phyloP scores from a whole-genome alignment of 1,140 invertebrate genomes.

The Micrasema minimum region DNA sequence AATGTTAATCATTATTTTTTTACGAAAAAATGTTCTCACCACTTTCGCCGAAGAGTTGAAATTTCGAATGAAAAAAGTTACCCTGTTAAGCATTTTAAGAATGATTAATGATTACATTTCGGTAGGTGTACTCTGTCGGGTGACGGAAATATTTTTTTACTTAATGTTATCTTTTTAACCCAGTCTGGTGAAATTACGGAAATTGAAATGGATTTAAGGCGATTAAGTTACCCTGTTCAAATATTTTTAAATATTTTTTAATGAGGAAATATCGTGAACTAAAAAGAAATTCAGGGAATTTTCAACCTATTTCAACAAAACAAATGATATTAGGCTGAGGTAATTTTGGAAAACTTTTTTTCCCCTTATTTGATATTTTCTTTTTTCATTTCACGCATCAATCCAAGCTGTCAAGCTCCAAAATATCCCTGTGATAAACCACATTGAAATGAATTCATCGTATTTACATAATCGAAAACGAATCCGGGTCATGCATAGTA shows the following conservation, averaged over 20 bases:
- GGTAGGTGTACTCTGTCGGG: background rate
- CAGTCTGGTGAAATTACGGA: too few species aligned
- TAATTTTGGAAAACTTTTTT: background rate
- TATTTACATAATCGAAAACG: too few species aligned
- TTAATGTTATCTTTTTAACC: too few species aligned
- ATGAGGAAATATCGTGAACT: background rate
- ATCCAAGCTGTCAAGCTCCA: too few species aligned
- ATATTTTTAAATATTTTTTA: background rate
- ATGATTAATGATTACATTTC: slow-evolving; percentile 16
- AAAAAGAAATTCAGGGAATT: background rate
- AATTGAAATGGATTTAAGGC: too few species aligned
- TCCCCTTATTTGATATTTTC: too few species aligned
- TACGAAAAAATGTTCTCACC: slow-evolving; percentile 9
- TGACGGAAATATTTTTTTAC: slow-evolving; percentile 24
- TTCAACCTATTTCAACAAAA: background rate
- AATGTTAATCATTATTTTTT: slow-evolving; percentile 34
- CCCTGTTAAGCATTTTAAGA: slow-evolving; percentile 11
- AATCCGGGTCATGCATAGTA: too few species aligned
- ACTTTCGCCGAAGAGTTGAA: slow-evolving; percentile 15
- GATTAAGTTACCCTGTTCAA: too few species aligned
- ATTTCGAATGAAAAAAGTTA: slow-evolving; percentile 34
- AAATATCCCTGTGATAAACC: too few species aligned
- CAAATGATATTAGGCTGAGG: too few species aligned
- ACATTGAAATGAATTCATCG: too few species aligned
- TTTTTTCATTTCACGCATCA: too few species aligned